Evolutionary conservation across 2,888 invertebrate species (phyloP).

Genomic region (Synergus itoensis): DNA sequence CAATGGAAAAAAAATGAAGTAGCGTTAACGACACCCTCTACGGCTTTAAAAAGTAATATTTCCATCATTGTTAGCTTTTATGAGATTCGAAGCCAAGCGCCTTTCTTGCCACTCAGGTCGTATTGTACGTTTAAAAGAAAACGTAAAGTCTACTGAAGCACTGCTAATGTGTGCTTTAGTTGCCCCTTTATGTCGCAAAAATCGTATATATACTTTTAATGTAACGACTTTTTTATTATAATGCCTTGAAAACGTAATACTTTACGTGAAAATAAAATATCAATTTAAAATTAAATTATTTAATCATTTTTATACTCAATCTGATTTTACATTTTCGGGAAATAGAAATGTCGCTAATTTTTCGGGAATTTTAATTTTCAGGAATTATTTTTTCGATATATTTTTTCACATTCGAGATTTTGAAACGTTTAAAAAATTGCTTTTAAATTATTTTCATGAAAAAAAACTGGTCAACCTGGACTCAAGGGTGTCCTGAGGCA

Average conservation of each 20-base stretch:
- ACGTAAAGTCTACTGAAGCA: slow-evolving; percentile 42
- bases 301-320: no score
- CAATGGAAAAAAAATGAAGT: slow-evolving; percentile 55
- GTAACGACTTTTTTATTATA: background rate
- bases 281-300: background rate
- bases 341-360: no score
- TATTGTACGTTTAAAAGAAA: slow-evolving; percentile 57
- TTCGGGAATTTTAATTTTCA: no score
- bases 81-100: slow-evolving; percentile 56
- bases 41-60: slow-evolving; percentile 75
- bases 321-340: no score
- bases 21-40: slow-evolving; percentile 57
- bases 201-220: background rate
- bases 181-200: background rate
- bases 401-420: no score
- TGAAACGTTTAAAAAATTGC: no score
- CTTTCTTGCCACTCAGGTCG: slow-evolving; percentile 46
- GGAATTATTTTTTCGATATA: no score
- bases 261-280: background rate
- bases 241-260: background rate
- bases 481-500: background rate
- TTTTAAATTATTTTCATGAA: background rate
- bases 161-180: slow-evolving; percentile 44
- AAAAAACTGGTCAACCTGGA: background rate
- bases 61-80: slow-evolving; percentile 75